These are phyloP conservation scores for Clangula hyemalis DNA, from an alignment of 2,797 vertebrate species.

Conservation along the genomic window DNA sequence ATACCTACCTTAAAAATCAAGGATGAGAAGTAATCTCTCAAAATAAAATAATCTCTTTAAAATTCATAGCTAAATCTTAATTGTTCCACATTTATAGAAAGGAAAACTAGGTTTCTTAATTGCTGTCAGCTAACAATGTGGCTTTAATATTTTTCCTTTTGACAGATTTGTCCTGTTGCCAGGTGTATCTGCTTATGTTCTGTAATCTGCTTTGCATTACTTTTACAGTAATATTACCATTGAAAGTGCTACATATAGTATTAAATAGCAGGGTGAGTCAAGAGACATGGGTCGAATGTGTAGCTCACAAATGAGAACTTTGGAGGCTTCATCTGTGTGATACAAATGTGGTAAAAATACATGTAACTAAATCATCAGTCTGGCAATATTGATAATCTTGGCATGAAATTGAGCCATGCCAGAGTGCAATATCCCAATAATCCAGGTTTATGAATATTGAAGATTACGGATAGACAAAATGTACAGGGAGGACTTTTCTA, in stretches of 20 bases:
- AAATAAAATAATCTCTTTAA: not conserved
- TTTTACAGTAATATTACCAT: constrained; percentile 62
- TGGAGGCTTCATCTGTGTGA: constrained; percentile 4
- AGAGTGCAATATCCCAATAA: not conserved
- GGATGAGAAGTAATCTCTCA: not conserved
- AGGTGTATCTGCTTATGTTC: constrained; percentile 70
- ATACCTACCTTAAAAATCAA: not conserved
- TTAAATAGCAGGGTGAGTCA: constrained; percentile 52
- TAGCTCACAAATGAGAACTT: not conserved
- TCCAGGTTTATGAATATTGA: not conserved
- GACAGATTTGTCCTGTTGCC: constrained; percentile 73
- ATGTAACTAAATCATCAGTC: not conserved
- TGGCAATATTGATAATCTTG: not conserved
- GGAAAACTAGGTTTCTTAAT: not conserved
- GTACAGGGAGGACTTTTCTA: constrained; percentile 27
- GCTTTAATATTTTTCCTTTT: constrained; percentile 72
- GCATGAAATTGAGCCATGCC: not conserved
- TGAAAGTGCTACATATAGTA: constrained; percentile 33
- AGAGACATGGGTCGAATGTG: not conserved
- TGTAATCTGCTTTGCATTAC: constrained; percentile 65
- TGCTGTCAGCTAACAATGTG: constrained; percentile 61
- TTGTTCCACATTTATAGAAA: constrained; percentile 1
- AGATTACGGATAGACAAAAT: constrained; percentile 27
- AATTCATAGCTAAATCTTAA: not conserved
- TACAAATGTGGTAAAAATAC: not conserved